Base-by-base conservation (phyloP, 2,113 vertebrate species). In the Alligator sinensis region DNA sequence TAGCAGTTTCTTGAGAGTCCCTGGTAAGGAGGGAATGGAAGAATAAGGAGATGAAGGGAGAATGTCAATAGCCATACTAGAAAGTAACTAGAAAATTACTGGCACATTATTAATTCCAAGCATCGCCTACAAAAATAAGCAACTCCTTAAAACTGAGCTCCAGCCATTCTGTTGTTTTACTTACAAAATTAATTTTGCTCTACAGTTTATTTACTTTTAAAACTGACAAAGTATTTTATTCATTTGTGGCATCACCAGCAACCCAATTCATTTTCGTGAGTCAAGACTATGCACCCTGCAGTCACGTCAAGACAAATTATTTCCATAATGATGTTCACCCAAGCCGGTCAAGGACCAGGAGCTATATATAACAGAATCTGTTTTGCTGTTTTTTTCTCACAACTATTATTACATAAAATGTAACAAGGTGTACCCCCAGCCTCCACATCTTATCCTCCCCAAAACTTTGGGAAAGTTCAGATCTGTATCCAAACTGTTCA, bases 291-390 rank as follows among this genome's bases (percentile, higher is more conserved):
- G 58, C 84, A 96, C 83, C 66, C 88, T 87, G 76, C 60, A 91
- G 84, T 86, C 64, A 3, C 72, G 86, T 94, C 93, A 97, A 86
- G 93, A 93, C 83, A 94, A 84, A 93, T 96, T 96, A 96, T 70
- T 96, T 97, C 93, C 94, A 92, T 64, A 12, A 38, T 3, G 47
- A 94, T 66, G 47, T 24, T 92, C 78, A 86, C 87, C 55, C 88
- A 95, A 93, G 86, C 19, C 74, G 70, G 91, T 27, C 62, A 85
- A 11, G 61, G 78, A 63, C 34, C 17, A 74, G 77, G 24, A 93
- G 38, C 68, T 61, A 12, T 47, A 95, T 7, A 47, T 47, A 47
- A 58, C 38, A 72, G 18, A 59, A 58, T 60, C 76, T 87, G 75
- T 9, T 76, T 13, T 85, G 57, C 54, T 93, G 13, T 60, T 96